Evolutionary conservation across 2,888 invertebrate species (phyloP), one percentile per base, ranked within the genome.

Genomic region (Mellilla xanthometata): DNA sequence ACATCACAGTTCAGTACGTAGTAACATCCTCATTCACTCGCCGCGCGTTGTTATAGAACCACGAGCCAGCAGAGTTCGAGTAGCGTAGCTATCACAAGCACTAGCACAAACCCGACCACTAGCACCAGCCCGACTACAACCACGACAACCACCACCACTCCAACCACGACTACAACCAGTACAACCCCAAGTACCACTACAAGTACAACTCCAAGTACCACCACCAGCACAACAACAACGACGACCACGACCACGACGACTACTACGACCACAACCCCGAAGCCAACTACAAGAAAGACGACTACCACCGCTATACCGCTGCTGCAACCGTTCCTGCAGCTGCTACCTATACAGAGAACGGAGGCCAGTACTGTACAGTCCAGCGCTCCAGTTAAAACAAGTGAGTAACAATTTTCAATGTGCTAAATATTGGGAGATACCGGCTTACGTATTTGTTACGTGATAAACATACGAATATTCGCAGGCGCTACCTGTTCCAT

Each of bases 331-430:
- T 88, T 81, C 76, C 68, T 88, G 54, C 87, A 87, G 56, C 65
- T 88, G 51, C 66, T 88, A 58, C 91, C 90, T 12, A 85, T 91
- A 56, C 78, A 81, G 55, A 76, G 62, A 12, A 60, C 68, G 2
- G 68, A 69, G 8, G 60, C 72, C 2, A 56, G 66, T 19, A 67
- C 68, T 7, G 42, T 54, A 1, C 62, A 64, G 40, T 55, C 63
- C 11, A 74, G 52, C 36, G 66, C 73, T 5, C 68, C 76, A 6
- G 53, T 62, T 3, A 83, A 79, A 61, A 68, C 75, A 60, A 76
- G 86, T 36, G 6, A 36, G 28, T 36, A 28, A 13, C 6, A 3
- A 0, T 8, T 27, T 19, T 15, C 6, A 5, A 1, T 19, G 15
- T 19, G 6, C n/a, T n/a, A n/a, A n/a, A n/a, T n/a, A n/a, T n/a